Base-by-base conservation (phyloP, 2,888 invertebrate genomes). In the Rhingia rostrata region DNA sequence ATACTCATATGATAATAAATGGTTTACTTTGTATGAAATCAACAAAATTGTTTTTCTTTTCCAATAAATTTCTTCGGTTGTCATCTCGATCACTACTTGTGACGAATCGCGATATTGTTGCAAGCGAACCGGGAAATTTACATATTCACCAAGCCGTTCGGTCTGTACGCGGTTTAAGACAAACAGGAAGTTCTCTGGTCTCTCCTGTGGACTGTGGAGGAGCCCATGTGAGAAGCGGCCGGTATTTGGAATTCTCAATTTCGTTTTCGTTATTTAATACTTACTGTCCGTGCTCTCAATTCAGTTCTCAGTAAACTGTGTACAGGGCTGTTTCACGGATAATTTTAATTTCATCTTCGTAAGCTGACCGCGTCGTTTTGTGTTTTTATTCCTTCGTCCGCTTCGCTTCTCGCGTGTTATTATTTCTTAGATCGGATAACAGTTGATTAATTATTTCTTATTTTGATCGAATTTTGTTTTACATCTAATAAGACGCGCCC, bases 231-330 rank as follows among this genome's bases (percentile, higher is more conserved):
- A 41, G 58, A 32, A n/a, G n/a, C 41, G 45, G 12, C 32, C 30
- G 30, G 43, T 49, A 45, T 22, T 39, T 12, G 45, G 60, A 47
- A 53, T 51, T 78, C 41, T 64, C 41, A 51, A 43, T 82, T 66
- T 33, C 35, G 49, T 69, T 84, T 79, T 84, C 53, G 74, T 79
- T 79, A 84, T 74, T 84, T 84, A 79, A 84, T 64, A 64, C 79
- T 69, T 73, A 63, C 63, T 51, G 69, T 39, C 60, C 61, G 39
- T 64, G 63, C 63, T 79, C 73, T 64, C 54, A 41, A 51, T 54
- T 84, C 74, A 84, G 83, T 84, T 54, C 74, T 69, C 74, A 72
- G 39, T 47, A 64, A 69, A 74, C 83, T 69, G 83, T 74, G 73
- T 63, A 51, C 41, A 63, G 64, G 69, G 54, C 41, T 74, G 83